These are phyloP conservation scores for Drosophila suzukii DNA, from an alignment of 1,140 invertebrate genomes.

Conservation along the genomic window DNA sequence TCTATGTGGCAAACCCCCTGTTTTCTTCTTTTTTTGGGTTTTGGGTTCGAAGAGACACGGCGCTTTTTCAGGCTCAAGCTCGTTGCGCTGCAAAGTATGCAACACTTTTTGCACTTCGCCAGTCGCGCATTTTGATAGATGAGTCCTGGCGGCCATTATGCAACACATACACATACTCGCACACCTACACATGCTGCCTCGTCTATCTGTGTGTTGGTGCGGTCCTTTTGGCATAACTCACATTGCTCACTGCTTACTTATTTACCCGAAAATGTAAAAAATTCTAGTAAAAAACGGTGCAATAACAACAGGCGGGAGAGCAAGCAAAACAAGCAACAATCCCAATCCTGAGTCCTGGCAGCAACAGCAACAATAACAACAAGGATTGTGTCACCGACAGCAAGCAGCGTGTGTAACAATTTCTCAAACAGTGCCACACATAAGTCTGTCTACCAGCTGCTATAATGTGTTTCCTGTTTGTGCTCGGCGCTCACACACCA, in stretches of 20 bases:
- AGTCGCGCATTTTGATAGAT: constrained; percentile 77
- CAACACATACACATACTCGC: constrained; percentile 41
- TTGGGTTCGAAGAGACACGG: constrained; percentile 33
- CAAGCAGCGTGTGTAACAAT: constrained; percentile 66
- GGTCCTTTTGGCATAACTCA: constrained; percentile 75
- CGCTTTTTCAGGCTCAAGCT: constrained; percentile 54
- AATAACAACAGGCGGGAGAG: constrained; percentile 58
- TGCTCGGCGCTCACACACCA: constrained; percentile 75
- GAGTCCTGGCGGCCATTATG: constrained; percentile 78
- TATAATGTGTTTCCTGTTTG: constrained; percentile 82
- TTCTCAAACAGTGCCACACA: constrained; percentile 81
- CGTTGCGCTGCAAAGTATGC: constrained; percentile 66
- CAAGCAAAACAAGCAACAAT: constrained; percentile 58
- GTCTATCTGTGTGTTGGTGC: constrained; percentile 30
- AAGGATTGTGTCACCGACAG: constrained; percentile 65
- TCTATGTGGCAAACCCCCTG: neutral
- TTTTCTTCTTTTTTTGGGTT: neutral
- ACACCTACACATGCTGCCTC: neutral
- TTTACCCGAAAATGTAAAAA: constrained; percentile 72
- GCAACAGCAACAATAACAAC: constrained; percentile 35
- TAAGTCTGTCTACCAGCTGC: constrained; percentile 81
- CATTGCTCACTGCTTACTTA: constrained; percentile 66
- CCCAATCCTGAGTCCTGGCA: constrained; percentile 1
- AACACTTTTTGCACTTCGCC: constrained; percentile 65
- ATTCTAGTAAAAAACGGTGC: constrained; percentile 58